These are phyloP conservation scores for Rana temporaria DNA, from an alignment of 2,113 vertebrate genomes.

Conservation along the genomic window DNA sequence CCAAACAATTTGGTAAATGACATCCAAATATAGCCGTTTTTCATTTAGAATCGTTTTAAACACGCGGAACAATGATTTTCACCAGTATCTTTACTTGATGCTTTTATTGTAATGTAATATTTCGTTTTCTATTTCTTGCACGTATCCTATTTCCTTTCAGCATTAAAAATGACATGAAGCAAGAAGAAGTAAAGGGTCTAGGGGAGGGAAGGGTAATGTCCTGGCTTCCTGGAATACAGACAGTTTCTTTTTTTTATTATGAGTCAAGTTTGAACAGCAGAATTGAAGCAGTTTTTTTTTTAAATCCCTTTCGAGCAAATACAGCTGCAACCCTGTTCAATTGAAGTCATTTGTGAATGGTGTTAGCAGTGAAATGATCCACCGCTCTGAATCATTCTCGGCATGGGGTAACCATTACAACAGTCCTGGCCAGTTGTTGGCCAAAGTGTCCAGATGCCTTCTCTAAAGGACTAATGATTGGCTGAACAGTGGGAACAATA, in stretches of 20 bases:
- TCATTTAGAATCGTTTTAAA: too few species aligned
- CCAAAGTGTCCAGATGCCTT: constrained; percentile 37
- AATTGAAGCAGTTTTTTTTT: constrained; percentile 47
- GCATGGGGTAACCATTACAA: constrained; percentile 47
- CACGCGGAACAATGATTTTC: too few species aligned
- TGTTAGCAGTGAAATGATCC: constrained; percentile 47
- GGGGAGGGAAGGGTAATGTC: constrained; percentile 37
- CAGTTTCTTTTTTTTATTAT: constrained; percentile 20
- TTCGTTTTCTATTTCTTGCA: neutral
- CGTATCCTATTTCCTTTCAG: constrained; percentile 6
- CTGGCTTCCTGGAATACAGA: constrained; percentile 50
- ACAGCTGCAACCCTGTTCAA: constrained; percentile 54
- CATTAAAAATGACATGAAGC: constrained; percentile 14
- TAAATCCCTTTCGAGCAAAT: constrained; percentile 55
- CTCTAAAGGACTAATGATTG: constrained; percentile 20
- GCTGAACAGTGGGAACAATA: constrained; percentile 41
- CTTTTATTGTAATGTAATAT: neutral
- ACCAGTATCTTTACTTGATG: too few species aligned
- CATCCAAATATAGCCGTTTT: too few species aligned
- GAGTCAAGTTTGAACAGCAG: constrained; percentile 55
- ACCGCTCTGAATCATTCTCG: constrained; percentile 43
- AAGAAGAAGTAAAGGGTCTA: constrained; percentile 1
- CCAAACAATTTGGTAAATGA: too few species aligned
- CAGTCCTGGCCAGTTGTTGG: constrained; percentile 32
- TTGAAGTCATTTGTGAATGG: constrained; percentile 49